Base-by-base conservation (phyloP, 2,888 invertebrate genomes). In the Halictus ligatus region DNA sequence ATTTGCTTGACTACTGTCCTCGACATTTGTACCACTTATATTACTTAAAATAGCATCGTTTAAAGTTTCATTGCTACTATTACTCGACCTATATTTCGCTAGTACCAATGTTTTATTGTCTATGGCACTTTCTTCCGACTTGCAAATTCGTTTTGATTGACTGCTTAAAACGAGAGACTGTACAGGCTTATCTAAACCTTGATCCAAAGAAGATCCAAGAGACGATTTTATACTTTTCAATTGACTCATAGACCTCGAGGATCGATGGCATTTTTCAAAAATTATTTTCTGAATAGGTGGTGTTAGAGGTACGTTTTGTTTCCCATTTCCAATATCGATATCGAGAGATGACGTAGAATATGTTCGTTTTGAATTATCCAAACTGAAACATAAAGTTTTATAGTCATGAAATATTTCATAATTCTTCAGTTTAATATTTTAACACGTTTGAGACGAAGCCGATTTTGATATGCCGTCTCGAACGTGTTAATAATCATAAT, bases 331-430 rank as follows among this genome's bases (percentile, higher is more conserved):
- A 79, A 92, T 88, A 67, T 95, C 94, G 0, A 93, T 94, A 84
- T 95, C 95, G 82, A 95, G 87, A 7, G 95, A 95, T 21, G 95
- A 95, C 13, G 94, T 94, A 2, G 95, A 95, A 78, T 95, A 95
- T n/a, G 95, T 95, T 84, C 95, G 92, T 81, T 95, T 94, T 2
- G 94, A 94, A 86, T 92, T 93, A 73, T 95, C 95, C 77, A 95
- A 92, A 54, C 95, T 95, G 84, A 18, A 84, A 89, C 72, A 69
- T 35, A 79, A 76, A 67, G 40, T 80, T 60, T 12, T 18, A 43
- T 15, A 13, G 64, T 64, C 46, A 64, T 29, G 25, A 73, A 50
- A 60, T 69, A 48, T 64, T 46, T 13, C 67, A 79, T 13, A n/a
- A 60, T 21, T 54, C 43, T 35, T 60, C 25, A 12, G 18, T 40